Evolutionary conservation across 2,113 vertebrate genomes (phyloP), one percentile per base, ranked within the genome.

Genomic region (Ciconia maguari): DNA sequence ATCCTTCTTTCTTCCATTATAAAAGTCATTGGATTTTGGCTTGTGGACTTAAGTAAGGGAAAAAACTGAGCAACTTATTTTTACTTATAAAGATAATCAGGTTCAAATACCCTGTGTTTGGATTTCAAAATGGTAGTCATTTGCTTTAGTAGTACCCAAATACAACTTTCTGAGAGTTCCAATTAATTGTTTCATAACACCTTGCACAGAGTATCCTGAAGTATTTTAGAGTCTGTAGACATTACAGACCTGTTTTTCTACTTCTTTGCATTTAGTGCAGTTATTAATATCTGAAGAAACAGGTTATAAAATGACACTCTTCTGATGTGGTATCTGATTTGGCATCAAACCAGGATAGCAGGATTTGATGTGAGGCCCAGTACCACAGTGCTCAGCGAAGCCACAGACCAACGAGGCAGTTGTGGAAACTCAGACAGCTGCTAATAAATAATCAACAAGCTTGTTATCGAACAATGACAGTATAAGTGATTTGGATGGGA

Each of bases 271-370:
- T 66, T 74, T 88, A 58, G 49, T 22, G 51, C 51, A 65, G 68
- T 83, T 93, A 83, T 66, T 75, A 92, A 38, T 86, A 95, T 34
- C 71, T 81, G 54, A 93, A 29, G 46, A 95, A 92, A 83, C 5
- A 52, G 76, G 46, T 83, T 89, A 83, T 48, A 64, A 82, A 87
- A 80, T 54, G 16, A 61, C 68, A 36, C 21, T 70, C 38, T 81
- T 75, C 55, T 81, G 46, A 72, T 72, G 62, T 15, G 44, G 34
- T 61, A 30, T 49, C 66, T 76, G 62, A 78, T 71, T 22, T 58
- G 91, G 83, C 80, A 92, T 46, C 1, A 8, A 62, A 90, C 29
- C 22, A 74, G 30, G 80, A 44, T 4, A 77, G 34, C 46, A 26
- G 86, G 60, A 87, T 87, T 90, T 64, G 72, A 46, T 74, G 77